These are phyloP conservation scores for Thamnaconus septentrionalis DNA, from an alignment of 2,113 vertebrate species.

Conservation along the genomic window DNA sequence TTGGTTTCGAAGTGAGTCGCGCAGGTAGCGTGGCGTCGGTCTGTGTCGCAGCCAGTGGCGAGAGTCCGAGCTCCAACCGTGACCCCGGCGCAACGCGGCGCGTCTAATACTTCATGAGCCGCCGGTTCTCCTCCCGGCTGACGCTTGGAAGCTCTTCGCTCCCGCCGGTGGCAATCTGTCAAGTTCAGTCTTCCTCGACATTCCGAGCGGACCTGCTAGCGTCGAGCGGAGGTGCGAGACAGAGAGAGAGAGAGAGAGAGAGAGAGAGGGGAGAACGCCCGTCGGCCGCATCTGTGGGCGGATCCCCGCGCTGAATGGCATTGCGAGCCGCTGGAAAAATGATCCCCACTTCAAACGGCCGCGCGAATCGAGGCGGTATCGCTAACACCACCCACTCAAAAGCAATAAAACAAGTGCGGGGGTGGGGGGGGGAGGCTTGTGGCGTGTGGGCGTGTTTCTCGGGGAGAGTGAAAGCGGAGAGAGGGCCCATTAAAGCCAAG, in stretches of 20 bases:
- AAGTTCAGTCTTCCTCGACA: constrained; percentile 34
- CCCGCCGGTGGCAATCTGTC: too few species aligned
- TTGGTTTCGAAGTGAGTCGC: too few species aligned
- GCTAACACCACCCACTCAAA: constrained; percentile 72
- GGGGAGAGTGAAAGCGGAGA: constrained; percentile 48
- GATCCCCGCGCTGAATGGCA: constrained; percentile 67
- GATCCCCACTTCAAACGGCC: constrained; percentile 75
- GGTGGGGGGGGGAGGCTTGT: constrained; percentile 9
- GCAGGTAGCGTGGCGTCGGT: too few species aligned
- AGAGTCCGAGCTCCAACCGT: too few species aligned
- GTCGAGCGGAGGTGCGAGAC: constrained; percentile 21
- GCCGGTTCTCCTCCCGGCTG: too few species aligned
- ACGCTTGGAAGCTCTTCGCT: too few species aligned
- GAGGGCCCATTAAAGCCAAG: constrained; percentile 25
- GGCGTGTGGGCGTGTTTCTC: constrained; percentile 19
- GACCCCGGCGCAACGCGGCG: too few species aligned
- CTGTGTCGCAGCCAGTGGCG: too few species aligned
- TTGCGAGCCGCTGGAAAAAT: constrained; percentile 69
- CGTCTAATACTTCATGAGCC: too few species aligned
- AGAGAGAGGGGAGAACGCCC: constrained; percentile 8
- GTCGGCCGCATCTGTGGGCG: constrained; percentile 52
- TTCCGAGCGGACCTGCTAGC: constrained; percentile 47
- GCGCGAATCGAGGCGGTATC: constrained; percentile 73
- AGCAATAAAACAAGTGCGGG: constrained; percentile 68
- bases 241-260: constrained; percentile 10